Conservation (phyloP, 2,113 vertebrate genomes). For the Catagonus wagneri region DNA sequence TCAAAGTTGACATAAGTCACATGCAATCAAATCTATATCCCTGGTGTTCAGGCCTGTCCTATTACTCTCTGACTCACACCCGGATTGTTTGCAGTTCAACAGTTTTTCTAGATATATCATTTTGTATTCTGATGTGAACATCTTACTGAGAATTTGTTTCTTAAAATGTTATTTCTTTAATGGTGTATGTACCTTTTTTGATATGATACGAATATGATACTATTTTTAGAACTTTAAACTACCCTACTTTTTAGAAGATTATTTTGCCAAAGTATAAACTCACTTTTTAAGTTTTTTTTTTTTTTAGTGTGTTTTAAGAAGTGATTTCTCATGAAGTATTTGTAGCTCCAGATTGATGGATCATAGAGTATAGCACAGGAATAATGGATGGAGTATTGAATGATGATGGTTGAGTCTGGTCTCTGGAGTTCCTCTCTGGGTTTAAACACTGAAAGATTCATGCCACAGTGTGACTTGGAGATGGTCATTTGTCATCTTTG, state of each 20-base stretch:
- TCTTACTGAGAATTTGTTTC: slow-evolving; percentile 85
- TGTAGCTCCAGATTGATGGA: slow-evolving; percentile 20
- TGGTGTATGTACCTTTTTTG: slow-evolving; percentile 78
- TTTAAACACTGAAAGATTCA: neutral
- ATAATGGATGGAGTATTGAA: neutral
- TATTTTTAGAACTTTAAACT: slow-evolving; percentile 84
- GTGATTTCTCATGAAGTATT: neutral
- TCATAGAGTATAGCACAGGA: neutral
- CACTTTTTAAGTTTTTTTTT: neutral
- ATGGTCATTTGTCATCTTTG: neutral
- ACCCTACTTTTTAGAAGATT: neutral
- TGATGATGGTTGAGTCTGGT: neutral
- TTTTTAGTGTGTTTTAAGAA: neutral
- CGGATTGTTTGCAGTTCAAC: slow-evolving; percentile 90
- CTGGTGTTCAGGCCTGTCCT: slow-evolving; percentile 89
- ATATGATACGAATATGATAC: slow-evolving; percentile 84
- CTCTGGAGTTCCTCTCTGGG: neutral
- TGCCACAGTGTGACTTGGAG: neutral
- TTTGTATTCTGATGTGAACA: slow-evolving; percentile 85
- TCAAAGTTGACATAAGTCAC: slow-evolving; percentile 94
- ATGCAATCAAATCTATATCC: slow-evolving; percentile 91
- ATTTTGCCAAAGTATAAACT: neutral
- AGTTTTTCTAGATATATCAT: slow-evolving; percentile 86
- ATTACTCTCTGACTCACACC: slow-evolving; percentile 91
- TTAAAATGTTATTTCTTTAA: slow-evolving; percentile 78